Evolutionary conservation across 64 coral and sea anemone genomes (phyloP), one percentile per base, ranked within the genome.

Genomic region (Trachythela sp.): DNA sequence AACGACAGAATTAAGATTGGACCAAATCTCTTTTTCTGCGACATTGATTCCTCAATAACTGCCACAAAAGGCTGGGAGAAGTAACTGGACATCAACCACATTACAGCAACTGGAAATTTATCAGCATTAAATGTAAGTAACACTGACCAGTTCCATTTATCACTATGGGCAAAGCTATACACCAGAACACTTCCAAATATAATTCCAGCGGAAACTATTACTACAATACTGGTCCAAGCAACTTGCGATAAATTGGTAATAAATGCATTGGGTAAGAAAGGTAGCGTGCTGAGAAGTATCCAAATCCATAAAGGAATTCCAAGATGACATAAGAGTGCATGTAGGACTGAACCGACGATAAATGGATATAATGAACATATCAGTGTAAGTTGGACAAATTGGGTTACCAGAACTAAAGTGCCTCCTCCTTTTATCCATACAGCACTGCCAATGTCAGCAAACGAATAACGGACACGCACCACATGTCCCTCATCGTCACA

Each of bases 201-300:
- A 36, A 97, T 48, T 83, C 92, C 94, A 8, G 95, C 95, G 14
- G 95, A 92, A 34, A 97, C 40, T 36, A 97, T 93, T 8, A 93
- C 94, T 37, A 94, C 80, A 77, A 97, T 90, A 87, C 95, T 97
- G 56, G 95, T 97, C 95, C 95, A 97, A 20, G 95, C 93, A n/a
- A 97, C 95, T 91, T 97, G 95, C 0, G 95, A 97, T 17, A 97
- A 68, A 40, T 97, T 97, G 83, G 84, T 92, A 6, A 97, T 84
- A 45, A 97, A 94, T 54, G 94, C 88, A 72, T 97, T 97, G 77
- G 95, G 95, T 40, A 97, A 20, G 86, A 97, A 97, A 13, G 91
- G 48, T 49, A 94, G 40, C 0, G 93, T 93, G 8, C 95, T 91
- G 13, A 92, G 49, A 27, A 90, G 72, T 9, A 93, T 97, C 95